Evolutionary conservation across 2,113 vertebrate genomes (phyloP).

Genomic region (Crotalus horridus): DNA sequence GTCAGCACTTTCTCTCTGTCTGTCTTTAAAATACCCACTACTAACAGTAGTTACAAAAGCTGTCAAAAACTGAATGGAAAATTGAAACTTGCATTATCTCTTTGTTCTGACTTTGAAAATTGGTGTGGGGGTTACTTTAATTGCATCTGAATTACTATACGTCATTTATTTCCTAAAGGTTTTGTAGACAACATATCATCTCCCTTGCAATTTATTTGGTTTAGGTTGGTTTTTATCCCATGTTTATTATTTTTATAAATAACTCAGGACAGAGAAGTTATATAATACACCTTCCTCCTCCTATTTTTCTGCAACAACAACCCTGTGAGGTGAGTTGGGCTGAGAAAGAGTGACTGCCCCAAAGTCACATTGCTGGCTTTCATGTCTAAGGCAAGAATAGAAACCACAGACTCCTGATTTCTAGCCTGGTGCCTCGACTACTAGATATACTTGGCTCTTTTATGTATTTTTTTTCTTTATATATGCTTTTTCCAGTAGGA

Average conservation of each 20-base stretch:
- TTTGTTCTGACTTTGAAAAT: conserved; percentile 25
- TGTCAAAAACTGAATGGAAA: conserved; percentile 36
- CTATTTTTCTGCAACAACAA: neutral
- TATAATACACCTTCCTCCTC: neutral
- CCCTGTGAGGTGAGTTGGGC: neutral
- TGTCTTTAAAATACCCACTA: conserved; percentile 27
- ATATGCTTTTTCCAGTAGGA: conserved; percentile 6
- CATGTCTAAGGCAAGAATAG: neutral
- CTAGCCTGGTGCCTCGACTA: neutral
- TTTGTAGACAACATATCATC: conserved; percentile 24
- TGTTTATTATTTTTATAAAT: neutral
- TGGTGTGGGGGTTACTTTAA: conserved; percentile 9
- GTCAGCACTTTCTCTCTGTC: conserved; percentile 34
- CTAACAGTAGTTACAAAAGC: neutral
- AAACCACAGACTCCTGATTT: neutral
- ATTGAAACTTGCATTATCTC: neutral
- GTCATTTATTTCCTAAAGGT: conserved; percentile 11
- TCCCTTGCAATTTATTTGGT: neutral
- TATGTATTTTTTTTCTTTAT: neutral
- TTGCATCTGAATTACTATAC: neutral
- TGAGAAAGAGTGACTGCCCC: neutral
- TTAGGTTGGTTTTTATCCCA: neutral
- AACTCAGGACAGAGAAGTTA: neutral
- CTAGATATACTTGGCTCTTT: neutral
- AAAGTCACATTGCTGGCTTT: neutral